Conservation (phyloP, 2,888 invertebrate species). For the Dichetophora obliterata region DNA sequence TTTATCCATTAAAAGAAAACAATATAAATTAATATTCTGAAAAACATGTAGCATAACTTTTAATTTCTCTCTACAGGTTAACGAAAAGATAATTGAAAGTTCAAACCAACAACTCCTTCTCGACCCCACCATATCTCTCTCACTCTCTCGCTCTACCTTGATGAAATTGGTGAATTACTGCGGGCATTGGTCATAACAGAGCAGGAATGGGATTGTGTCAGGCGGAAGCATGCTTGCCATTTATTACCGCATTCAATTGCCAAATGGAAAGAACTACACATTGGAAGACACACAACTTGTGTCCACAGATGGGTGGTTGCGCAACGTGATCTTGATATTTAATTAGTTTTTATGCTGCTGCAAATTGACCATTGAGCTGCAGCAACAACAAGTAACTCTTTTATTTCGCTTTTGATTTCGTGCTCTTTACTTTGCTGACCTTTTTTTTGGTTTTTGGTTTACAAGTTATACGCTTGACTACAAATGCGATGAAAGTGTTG, state of each 20-base stretch:
- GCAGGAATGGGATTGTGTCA: slow-evolving; percentile 12
- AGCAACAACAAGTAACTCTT: neutral
- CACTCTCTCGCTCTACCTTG: neutral
- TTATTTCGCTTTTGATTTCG: slow-evolving; percentile 2
- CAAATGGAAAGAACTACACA: neutral
- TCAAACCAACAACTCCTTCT: neutral
- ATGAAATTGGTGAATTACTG: too few relatives aligned
- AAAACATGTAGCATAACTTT: neutral
- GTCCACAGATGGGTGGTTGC: neutral
- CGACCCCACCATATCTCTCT: too few relatives aligned
- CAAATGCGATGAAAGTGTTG: neutral
- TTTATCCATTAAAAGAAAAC: neutral
- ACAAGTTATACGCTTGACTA: slow-evolving; percentile 9
- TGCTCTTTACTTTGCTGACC: neutral
- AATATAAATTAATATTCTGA: neutral
- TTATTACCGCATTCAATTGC: slow-evolving; percentile 12
- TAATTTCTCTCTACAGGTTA: slow-evolving; percentile 13
- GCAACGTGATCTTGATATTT: slow-evolving; percentile 39
- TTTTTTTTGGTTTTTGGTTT: neutral
- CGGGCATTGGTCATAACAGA: neutral
- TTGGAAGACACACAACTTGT: too few relatives aligned
- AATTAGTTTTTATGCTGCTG: slow-evolving; percentile 42
- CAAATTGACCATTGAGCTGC: slow-evolving; percentile 18
- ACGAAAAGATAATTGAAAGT: slow-evolving; percentile 22
- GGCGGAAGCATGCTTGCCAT: slow-evolving; percentile 2